These are phyloP conservation scores for Austrofundulus limnaeus DNA, from an alignment of 2,113 vertebrate species.

Conservation along the genomic window DNA sequence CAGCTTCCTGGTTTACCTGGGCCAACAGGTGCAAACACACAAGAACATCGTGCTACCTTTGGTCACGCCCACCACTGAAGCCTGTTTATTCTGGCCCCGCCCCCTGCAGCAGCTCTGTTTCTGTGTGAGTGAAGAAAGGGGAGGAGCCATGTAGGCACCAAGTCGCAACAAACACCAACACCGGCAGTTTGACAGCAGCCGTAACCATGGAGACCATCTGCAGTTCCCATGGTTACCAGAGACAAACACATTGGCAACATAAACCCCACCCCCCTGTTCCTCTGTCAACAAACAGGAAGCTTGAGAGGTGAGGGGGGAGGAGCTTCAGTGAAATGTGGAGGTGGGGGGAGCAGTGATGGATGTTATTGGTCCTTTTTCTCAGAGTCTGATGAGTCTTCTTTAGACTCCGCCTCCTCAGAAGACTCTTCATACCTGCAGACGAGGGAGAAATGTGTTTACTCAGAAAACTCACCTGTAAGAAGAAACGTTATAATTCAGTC, in stretches of 20 bases:
- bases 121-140: slow-evolving; percentile 2
- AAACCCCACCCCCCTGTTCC: slow-evolving; percentile 1
- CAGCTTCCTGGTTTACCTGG: slow-evolving; percentile 8
- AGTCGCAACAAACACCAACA: slow-evolving; percentile 8
- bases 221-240: slow-evolving; percentile 19
- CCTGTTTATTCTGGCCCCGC: not conserved
- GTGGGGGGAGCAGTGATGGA: not conserved
- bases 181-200: slow-evolving; percentile 1
- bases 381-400: slow-evolving; percentile 64
- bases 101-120: slow-evolving; percentile 6
- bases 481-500: too few relatives aligned
- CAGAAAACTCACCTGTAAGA: too few relatives aligned
- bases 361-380: slow-evolving; percentile 79
- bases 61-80: not conserved
- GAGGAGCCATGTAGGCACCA: slow-evolving; percentile 4
- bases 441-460: too few relatives aligned
- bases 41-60: not conserved
- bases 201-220: slow-evolving; percentile 36
- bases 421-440: slow-evolving; percentile 76
- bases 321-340: slow-evolving; percentile 51
- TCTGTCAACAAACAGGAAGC: slow-evolving; percentile 10
- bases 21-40: not conserved
- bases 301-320: slow-evolving; percentile 20
- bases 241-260: slow-evolving; percentile 39
- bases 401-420: slow-evolving; percentile 52